Percentiles rank a stretch among this genome's conserved stretches.
Evolutionary conservation across 2,888 invertebrate species (phyloP).

Genomic region (Philereme transversata): DNA sequence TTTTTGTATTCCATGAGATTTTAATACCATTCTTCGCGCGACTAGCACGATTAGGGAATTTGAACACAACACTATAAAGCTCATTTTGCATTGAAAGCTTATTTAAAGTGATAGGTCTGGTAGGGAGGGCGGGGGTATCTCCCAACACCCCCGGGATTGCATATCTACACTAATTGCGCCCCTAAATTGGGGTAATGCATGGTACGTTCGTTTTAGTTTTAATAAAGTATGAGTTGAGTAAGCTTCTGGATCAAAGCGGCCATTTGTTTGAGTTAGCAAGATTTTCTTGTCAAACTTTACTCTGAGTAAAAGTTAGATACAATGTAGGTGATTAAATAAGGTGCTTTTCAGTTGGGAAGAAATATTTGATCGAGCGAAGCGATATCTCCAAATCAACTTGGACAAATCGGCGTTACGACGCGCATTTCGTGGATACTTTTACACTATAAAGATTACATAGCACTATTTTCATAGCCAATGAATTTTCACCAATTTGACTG

Average conservation of each 20-base stretch:
- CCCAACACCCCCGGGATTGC: conserved; percentile 55
- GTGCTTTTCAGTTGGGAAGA: not conserved
- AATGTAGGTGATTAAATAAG: not conserved
- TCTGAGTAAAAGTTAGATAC: not conserved
- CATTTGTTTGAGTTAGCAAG: conserved; percentile 76
- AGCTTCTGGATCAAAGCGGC: conserved; percentile 63
- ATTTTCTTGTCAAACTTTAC: conserved; percentile 56
- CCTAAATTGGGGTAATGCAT: conserved; percentile 81
- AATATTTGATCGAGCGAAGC: no score
- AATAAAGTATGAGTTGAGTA: conserved; percentile 69
- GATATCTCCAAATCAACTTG: no score
- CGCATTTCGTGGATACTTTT: no score
- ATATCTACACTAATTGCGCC: conserved; percentile 72
- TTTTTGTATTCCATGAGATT: no score
- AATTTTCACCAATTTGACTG: no score
- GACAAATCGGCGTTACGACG: no score
- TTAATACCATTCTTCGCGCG: no score
- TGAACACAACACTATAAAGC: conserved; percentile 13
- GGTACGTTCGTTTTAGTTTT: conserved; percentile 70
- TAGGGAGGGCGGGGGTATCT: conserved; percentile 40
- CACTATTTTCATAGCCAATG: no score
- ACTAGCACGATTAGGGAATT: not conserved
- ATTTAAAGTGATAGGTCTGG: conserved; percentile 3
- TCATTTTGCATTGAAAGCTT: conserved; percentile 5
- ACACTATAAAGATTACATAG: no score